Evolutionary conservation across 2,888 invertebrate species (phyloP).

Genomic region (Standfussiana lucernea): DNA sequence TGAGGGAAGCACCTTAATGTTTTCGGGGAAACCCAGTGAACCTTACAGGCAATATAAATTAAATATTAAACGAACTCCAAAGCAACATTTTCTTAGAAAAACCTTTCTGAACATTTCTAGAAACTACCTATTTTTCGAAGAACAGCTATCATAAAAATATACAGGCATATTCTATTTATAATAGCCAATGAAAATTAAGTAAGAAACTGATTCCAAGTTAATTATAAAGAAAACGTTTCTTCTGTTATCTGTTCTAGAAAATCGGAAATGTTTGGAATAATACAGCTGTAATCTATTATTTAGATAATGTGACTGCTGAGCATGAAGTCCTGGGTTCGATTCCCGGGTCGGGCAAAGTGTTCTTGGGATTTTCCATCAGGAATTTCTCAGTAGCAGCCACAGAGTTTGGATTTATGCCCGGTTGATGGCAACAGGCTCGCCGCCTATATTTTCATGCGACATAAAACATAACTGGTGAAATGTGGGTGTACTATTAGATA

Average conservation of each 20-base stretch:
- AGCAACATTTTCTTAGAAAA: neutral
- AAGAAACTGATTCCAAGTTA: neutral
- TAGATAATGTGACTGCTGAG: too few relatives aligned
- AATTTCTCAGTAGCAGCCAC: too few relatives aligned
- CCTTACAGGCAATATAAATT: neutral
- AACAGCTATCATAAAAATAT: neutral
- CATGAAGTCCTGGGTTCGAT: too few relatives aligned
- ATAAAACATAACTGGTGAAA: too few relatives aligned
- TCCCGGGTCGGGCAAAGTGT: too few relatives aligned
- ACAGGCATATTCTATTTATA: neutral
- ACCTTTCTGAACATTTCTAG: neutral
- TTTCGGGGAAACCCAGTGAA: neutral
- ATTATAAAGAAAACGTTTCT: neutral
- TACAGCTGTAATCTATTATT: too few relatives aligned
- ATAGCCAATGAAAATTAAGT: neutral
- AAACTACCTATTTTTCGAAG: neutral
- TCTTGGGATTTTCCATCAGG: too few relatives aligned
- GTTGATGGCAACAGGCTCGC: too few relatives aligned
- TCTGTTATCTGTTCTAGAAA: neutral
- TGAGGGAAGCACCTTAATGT: neutral
- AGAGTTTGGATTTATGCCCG: too few relatives aligned
- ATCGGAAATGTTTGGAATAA: neutral
- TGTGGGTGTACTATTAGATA: too few relatives aligned
- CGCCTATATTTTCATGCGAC: too few relatives aligned
- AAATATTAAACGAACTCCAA: neutral